Conservation (phyloP, 1,140 invertebrate genomes). For the Teleogryllus occipitalis region DNA sequence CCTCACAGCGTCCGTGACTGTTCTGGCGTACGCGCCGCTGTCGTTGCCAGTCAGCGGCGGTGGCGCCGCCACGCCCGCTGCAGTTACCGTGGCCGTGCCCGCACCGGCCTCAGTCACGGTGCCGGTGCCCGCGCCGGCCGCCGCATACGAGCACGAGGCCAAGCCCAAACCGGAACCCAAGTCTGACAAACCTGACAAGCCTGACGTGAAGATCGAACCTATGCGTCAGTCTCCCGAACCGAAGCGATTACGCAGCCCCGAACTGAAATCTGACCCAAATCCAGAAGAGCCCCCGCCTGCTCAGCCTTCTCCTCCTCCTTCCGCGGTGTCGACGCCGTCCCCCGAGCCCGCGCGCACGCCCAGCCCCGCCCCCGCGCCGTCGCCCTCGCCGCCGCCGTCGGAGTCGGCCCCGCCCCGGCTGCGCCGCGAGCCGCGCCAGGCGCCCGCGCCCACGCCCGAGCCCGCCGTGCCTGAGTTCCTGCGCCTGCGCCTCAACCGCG, state of each 20-base stretch:
- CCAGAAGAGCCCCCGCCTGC: slow-evolving; percentile 7
- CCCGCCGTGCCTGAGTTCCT: slow-evolving; percentile 54
- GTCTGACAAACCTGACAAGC: slow-evolving; percentile 18
- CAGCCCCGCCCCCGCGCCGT: no score
- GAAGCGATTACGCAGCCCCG: no score
- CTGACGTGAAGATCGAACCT: slow-evolving; percentile 29
- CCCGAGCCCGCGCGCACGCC: not conserved
- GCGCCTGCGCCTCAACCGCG: slow-evolving; percentile 57
- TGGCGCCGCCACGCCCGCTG: no score
- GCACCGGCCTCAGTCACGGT: not conserved
- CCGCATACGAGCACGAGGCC: no score
- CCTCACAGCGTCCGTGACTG: not conserved
- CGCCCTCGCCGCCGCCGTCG: no score
- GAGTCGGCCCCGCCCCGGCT: no score
- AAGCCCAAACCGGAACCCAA: no score
- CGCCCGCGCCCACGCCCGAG: not conserved
- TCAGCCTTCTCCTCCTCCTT: slow-evolving; percentile 17
- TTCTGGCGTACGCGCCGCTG: not conserved
- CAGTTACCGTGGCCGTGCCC: no score
- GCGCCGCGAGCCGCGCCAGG: no score
- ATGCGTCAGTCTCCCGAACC: no score
- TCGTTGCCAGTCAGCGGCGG: not conserved
- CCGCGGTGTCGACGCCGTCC: not conserved
- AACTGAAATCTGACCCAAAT: no score
- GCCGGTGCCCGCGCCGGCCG: no score